A percentile compares a stretch with the other conserved stretches of the same genome.
phyloP scores from a whole-genome alignment of 2,888 invertebrate species.

The Laspeyria flexula region DNA sequence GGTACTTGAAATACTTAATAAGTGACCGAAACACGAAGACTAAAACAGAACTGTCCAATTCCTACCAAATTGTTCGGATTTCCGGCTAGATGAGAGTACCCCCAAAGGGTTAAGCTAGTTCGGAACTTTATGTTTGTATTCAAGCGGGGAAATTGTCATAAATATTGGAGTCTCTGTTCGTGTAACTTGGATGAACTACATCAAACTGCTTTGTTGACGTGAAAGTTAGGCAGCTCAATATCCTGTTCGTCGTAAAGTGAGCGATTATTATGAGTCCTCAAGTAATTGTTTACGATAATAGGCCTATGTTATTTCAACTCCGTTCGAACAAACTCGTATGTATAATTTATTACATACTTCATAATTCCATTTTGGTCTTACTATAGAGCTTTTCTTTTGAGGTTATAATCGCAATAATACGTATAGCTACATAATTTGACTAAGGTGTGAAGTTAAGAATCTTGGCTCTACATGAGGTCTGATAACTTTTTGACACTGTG shows the following conservation, averaged over 20 bases:
- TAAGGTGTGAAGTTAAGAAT: no score
- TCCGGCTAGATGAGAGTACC: conserved; percentile 67
- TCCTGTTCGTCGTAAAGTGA: conserved; percentile 61
- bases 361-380: conserved; percentile 8
- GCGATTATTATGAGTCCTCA: conserved; percentile 62
- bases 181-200: conserved; percentile 72
- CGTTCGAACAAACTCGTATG: conserved; percentile 13
- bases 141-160: conserved; percentile 72
- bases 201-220: conserved; percentile 75
- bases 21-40: conserved; percentile 46
- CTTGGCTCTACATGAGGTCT: no score
- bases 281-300: conserved; percentile 59
- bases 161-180: conserved; percentile 72
- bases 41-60: conserved; percentile 62
- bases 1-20: conserved; percentile 9
- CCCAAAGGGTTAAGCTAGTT: conserved; percentile 75
- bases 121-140: conserved; percentile 76
- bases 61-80: conserved; percentile 69
- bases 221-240: conserved; percentile 70
- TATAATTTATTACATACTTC: no score
- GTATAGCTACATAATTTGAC: no score
- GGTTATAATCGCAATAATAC: not conserved
- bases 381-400: not conserved
- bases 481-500: no score
- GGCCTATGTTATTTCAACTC: conserved; percentile 27